A percentile compares a stretch with the other conserved stretches of the same genome.
phyloP scores from a whole-genome alignment of 1,140 invertebrate genomes.

The Metopolophium dirhodum region DNA sequence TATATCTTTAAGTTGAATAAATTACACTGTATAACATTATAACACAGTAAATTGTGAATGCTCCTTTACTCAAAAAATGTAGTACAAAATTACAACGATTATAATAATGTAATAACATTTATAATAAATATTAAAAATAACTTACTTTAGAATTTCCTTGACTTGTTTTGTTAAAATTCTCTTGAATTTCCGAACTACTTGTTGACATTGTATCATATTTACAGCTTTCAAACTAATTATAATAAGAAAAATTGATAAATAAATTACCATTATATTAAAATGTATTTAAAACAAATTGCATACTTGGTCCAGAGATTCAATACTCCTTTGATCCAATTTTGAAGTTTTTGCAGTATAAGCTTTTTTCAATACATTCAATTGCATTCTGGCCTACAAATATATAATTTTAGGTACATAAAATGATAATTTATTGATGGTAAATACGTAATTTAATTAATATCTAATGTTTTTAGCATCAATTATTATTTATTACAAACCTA shows the following conservation, averaged over 20 bases:
- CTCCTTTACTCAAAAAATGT: not conserved
- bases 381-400: slow-evolving; percentile 20
- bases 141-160: slow-evolving; percentile 29
- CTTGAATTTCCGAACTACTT: not conserved
- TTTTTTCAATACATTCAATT: slow-evolving; percentile 47
- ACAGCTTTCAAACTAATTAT: slow-evolving; percentile 24
- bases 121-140: not conserved
- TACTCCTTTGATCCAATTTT: not conserved
- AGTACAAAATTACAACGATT: not conserved
- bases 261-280: not conserved
- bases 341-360: slow-evolving; percentile 32
- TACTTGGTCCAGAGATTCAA: slow-evolving; percentile 40
- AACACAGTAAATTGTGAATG: not conserved
- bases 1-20: not conserved
- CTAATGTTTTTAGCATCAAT: not conserved
- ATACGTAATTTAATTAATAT: not conserved
- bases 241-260: not conserved
- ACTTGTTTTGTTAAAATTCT: slow-evolving; percentile 3
- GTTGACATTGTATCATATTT: slow-evolving; percentile 45
- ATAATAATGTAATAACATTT: not conserved
- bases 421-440: not conserved
- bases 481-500: not conserved
- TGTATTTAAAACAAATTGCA: not conserved
- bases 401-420: not conserved
- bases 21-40: not conserved